These are phyloP conservation scores for Onychomys torridus DNA, from an alignment of 2,797 vertebrate genomes.

Conservation along the genomic window DNA sequence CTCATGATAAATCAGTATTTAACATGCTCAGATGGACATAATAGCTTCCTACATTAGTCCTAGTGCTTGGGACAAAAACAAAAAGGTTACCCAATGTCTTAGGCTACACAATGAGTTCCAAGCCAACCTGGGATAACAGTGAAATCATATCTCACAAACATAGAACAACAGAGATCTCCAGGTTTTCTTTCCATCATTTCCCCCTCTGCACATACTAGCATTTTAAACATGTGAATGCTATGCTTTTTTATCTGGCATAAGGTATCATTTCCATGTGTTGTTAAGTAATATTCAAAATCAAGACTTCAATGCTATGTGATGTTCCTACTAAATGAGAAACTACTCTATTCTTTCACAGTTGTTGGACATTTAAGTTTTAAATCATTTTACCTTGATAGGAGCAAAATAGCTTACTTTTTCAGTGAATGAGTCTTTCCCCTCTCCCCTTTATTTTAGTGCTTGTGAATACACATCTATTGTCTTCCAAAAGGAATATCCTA, in stretches of 20 bases:
- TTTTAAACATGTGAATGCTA: neutral
- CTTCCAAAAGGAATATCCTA: neutral
- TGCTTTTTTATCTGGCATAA: neutral
- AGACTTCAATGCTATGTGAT: neutral
- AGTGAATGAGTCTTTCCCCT: neutral
- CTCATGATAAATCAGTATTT: neutral
- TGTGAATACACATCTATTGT: neutral
- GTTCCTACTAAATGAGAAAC: slow-evolving; percentile 2
- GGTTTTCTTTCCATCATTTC: neutral
- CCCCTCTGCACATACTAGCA: neutral
- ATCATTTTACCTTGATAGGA: neutral
- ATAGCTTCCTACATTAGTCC: neutral
- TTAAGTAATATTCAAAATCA: slow-evolving; percentile 11
- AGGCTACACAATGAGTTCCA: neutral
- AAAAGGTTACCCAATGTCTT: neutral
- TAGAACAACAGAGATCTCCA: neutral
- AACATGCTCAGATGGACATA: neutral
- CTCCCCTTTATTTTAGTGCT: neutral
- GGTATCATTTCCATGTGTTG: neutral
- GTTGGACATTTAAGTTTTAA: neutral
- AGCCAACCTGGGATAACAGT: neutral
- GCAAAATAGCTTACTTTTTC: neutral
- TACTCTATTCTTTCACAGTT: slow-evolving; percentile 12
- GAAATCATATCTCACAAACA: neutral
- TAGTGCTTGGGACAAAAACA: neutral